phyloP scores from a whole-genome alignment of 2,888 invertebrate species.

The Erebia epiphron region DNA sequence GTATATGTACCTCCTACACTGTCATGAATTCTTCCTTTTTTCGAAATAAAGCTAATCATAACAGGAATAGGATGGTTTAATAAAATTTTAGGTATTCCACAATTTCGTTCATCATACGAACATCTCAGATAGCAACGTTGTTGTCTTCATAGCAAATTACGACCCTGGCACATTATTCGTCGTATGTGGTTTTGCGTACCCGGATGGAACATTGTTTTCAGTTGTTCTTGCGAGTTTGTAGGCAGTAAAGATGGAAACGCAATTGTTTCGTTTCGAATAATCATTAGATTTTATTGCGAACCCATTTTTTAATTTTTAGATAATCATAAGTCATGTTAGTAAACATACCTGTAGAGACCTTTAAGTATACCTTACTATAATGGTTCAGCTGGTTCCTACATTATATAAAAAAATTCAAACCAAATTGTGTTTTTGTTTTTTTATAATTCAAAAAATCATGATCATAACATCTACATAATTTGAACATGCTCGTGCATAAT shows the following conservation, averaged over 20 bases:
- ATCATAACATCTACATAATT: too few relatives aligned
- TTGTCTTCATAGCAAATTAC: constrained; percentile 13
- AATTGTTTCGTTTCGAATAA: background rate
- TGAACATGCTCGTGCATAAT: too few relatives aligned
- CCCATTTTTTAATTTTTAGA: too few relatives aligned
- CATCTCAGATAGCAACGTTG: background rate
- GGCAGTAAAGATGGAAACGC: background rate
- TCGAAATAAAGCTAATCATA: background rate
- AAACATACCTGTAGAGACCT: too few relatives aligned
- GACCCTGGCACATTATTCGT: background rate
- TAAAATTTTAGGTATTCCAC: background rate
- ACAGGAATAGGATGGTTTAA: background rate
- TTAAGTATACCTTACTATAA: too few relatives aligned
- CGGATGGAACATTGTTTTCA: constrained; percentile 10
- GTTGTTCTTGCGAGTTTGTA: constrained; percentile 1
- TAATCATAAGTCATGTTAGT: too few relatives aligned
- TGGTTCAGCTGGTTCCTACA: too few relatives aligned
- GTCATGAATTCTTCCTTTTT: too few relatives aligned
- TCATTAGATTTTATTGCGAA: background rate
- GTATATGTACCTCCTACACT: too few relatives aligned
- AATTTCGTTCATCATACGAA: background rate
- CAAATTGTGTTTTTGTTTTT: too few relatives aligned
- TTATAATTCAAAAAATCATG: too few relatives aligned
- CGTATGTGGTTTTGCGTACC: constrained; percentile 13
- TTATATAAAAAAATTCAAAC: too few relatives aligned